Evolutionary conservation across 37 sponge, comb jelly and placozoan species (phyloP).

Genomic region (Aplysina aerophoba): DNA sequence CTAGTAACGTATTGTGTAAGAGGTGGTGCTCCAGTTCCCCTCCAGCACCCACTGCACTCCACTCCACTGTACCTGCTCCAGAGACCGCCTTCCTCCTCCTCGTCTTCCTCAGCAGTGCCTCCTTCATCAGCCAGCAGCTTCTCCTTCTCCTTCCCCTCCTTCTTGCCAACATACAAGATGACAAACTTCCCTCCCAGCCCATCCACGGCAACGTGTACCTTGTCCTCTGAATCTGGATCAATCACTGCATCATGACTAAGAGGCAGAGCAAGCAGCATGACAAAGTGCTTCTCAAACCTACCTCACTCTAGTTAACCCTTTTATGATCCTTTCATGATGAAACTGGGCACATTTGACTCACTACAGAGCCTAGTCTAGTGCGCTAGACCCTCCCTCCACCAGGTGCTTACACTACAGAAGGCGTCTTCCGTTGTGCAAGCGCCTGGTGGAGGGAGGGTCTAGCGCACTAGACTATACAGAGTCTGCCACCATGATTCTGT

Average conservation of each 20-base stretch:
- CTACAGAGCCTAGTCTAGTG: no score
- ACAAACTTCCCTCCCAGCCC: conserved; percentile 63
- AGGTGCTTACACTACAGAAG: neutral
- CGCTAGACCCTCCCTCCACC: no score
- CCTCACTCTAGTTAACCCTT: no score
- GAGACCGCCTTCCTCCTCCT: conserved; percentile 45
- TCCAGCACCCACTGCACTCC: neutral
- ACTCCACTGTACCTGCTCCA: conserved; percentile 41
- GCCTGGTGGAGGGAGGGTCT: neutral
- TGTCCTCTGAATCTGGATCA: conserved; percentile 20
- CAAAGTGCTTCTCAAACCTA: no score
- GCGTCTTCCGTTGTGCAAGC: no score
- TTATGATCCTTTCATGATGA: no score
- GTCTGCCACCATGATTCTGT: no score
- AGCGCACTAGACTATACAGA: neutral
- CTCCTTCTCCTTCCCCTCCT: conserved; percentile 69
- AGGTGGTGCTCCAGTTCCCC: conserved; percentile 1
- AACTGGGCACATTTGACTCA: no score
- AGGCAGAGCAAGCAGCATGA: no score
- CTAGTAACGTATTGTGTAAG: no score
- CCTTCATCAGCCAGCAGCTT: conserved; percentile 44
- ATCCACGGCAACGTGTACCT: conserved; percentile 41
- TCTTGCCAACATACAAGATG: conserved; percentile 54
- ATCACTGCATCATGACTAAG: neutral
- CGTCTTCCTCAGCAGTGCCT: conserved; percentile 10